Evolutionary conservation across 2,888 invertebrate genomes (phyloP), one percentile per base, ranked within the genome.

Genomic region (Nowickia ferox): DNA sequence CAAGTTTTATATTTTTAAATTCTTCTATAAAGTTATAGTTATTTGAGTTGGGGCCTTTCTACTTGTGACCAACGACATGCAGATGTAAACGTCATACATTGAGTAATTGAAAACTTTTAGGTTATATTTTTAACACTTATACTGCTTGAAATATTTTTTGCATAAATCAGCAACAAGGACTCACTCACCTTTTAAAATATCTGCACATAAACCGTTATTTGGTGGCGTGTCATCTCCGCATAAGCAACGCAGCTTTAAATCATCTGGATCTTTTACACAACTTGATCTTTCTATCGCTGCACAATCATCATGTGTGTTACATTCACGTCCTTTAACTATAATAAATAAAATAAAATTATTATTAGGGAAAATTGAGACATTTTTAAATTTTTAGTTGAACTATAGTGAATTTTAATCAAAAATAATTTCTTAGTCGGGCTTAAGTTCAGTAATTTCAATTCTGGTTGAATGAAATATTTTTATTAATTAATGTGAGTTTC

Each of bases 191-290:
- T 95, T 96, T 51, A 93, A 93, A 88, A 94, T 94, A 72, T 95
- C 94, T 61, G 94, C 94, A 89, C 96, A 96, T 61, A 94, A 93
- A 10, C 96, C 96, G 88, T 96, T 96, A 10, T 94, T 91, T 0
- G 96, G 96, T 0, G 95, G 94, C 3, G 94, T 92, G 91, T 95
- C 95, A 92, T 96, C 95, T 0, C 95, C 95, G 86, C 96, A 96
- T 0, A 96, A 94, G 88, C 96, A 96, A 9, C 95, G 93, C 17
- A 94, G 93, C 87, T 94, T 94, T 1, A 94, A 93, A 89, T 96
- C 96, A 88, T 94, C 94, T 66, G 94, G 94, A 46, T 96, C 95
- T 76, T 94, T 92, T 13, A 96, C 95, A 87, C 96, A 96, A 19
- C 95, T 95, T 1, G 95, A 95, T 87, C 94, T 94, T 88, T 94